Evolutionary conservation across 2,797 vertebrate species (phyloP).

Genomic region (Etheostoma nigrum): DNA sequence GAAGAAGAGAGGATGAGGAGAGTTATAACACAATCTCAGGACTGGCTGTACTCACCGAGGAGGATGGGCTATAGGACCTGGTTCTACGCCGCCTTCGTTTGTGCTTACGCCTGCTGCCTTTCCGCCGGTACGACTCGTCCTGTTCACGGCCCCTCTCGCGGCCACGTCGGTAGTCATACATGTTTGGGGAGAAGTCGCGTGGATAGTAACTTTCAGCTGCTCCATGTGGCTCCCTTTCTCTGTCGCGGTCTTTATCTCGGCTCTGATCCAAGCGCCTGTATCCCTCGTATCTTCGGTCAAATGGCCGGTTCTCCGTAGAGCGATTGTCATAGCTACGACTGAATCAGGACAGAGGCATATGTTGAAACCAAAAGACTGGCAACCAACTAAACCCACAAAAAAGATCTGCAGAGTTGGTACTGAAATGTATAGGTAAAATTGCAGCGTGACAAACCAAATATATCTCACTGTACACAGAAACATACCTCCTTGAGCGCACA

Average conservation of each 20-base stretch:
- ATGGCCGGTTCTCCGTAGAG: conserved; percentile 89
- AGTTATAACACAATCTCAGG: conserved; percentile 77
- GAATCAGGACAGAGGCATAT: conserved; percentile 6
- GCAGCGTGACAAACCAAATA: background rate
- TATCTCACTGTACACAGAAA: background rate
- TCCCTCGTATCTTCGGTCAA: conserved; percentile 91
- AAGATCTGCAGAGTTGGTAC: background rate
- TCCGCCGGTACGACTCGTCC: conserved; percentile 86
- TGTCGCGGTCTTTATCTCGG: conserved; percentile 88
- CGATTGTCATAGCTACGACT: conserved; percentile 91
- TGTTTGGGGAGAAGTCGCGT: conserved; percentile 85
- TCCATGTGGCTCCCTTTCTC: conserved; percentile 81
- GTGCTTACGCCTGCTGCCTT: conserved; percentile 97
- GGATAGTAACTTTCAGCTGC: conserved; percentile 89
- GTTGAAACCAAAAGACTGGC: background rate
- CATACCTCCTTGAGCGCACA: conserved; percentile 93
- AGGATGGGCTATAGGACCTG: conserved; percentile 97
- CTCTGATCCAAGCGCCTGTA: conserved; percentile 91
- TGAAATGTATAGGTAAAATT: background rate
- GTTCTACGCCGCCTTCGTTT: conserved; percentile 96
- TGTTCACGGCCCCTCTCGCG: conserved; percentile 86
- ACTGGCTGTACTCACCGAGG: conserved; percentile 96
- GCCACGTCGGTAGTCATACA: conserved; percentile 91
- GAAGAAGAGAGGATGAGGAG: conserved; percentile 71
- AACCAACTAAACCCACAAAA: background rate